These are phyloP conservation scores for Gavia stellata DNA, from an alignment of 2,113 vertebrate genomes.

Conservation along the genomic window DNA sequence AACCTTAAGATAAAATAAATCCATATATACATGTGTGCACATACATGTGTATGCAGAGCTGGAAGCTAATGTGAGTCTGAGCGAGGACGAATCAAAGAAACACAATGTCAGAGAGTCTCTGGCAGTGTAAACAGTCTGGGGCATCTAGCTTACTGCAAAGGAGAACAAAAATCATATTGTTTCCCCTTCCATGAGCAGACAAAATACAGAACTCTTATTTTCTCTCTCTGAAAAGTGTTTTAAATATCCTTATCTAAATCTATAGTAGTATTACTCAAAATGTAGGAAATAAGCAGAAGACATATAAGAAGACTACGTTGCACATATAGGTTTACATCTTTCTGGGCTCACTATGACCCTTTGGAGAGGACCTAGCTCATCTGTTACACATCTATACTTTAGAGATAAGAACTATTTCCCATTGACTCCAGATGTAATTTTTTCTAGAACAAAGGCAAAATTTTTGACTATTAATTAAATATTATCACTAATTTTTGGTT, in stretches of 20 bases:
- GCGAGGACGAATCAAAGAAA: conserved; percentile 11
- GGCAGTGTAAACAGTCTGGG: neutral
- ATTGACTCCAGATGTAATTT: too few species aligned
- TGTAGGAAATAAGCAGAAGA: neutral
- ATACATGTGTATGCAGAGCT: neutral
- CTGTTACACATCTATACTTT: neutral
- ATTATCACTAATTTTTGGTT: neutral
- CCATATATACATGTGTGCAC: neutral
- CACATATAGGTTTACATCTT: neutral
- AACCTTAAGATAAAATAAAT: conserved; percentile 33
- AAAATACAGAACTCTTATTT: neutral
- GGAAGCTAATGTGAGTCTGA: neutral
- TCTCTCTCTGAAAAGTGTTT: neutral
- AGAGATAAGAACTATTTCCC: neutral
- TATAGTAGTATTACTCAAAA: neutral
- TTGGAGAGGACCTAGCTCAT: neutral
- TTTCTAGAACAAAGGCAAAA: neutral
- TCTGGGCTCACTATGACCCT: neutral
- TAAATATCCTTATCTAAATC: neutral
- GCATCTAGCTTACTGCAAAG: neutral
- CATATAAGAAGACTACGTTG: neutral
- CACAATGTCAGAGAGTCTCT: neutral
- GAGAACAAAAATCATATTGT: neutral
- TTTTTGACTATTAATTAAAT: neutral
- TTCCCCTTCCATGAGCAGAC: neutral